Evolutionary conservation across 2,797 vertebrate genomes (phyloP).

Genomic region (Enteromius mattozi): DNA sequence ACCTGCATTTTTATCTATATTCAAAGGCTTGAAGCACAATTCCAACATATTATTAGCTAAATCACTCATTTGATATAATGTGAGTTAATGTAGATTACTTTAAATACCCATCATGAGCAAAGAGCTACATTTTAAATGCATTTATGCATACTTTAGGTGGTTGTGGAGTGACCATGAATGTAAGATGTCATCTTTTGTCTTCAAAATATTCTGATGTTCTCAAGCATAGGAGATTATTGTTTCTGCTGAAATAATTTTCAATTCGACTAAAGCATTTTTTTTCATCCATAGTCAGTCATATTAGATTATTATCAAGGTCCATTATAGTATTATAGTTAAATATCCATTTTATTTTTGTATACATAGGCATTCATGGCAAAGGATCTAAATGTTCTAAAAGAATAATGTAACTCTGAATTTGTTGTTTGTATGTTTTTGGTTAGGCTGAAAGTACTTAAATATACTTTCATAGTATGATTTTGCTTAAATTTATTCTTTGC

Average conservation of each 20-base stretch:
- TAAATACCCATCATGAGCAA: neutral
- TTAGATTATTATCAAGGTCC: neutral
- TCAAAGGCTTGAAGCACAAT: slow-evolving; percentile 30
- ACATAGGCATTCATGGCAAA: neutral
- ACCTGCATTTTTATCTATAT: slow-evolving; percentile 34
- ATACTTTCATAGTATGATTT: slow-evolving; percentile 8
- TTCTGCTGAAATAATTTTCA: neutral
- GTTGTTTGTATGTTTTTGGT: slow-evolving; percentile 5
- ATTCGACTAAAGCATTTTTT: neutral
- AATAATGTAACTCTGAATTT: neutral
- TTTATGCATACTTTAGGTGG: slow-evolving; percentile 18
- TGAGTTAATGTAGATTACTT: neutral
- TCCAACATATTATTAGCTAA: slow-evolving; percentile 20
- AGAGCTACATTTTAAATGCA: neutral
- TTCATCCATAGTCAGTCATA: neutral
- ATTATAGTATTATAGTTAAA: neutral
- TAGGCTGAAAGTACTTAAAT: neutral
- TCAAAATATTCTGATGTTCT: neutral
- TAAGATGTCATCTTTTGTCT: slow-evolving; percentile 11
- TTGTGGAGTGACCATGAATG: slow-evolving; percentile 17
- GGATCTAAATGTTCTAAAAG: neutral
- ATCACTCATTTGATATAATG: neutral
- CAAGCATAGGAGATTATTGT: neutral
- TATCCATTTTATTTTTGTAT: neutral
- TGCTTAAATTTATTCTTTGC: neutral